These are phyloP conservation scores for Drosophila ficusphila DNA, from an alignment of 1,140 invertebrate genomes.

Conservation along the genomic window DNA sequence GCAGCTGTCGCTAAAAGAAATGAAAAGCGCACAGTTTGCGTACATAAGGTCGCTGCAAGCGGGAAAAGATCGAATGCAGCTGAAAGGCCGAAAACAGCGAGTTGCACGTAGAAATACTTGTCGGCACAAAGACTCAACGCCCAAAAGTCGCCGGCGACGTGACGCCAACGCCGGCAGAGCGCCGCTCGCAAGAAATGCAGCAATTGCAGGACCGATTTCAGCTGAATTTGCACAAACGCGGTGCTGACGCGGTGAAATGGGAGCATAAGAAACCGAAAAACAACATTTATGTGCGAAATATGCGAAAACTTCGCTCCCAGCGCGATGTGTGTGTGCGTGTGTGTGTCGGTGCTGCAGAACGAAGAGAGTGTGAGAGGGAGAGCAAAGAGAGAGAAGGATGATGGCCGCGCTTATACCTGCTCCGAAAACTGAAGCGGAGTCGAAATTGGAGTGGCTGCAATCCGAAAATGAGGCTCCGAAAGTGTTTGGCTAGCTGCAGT, in stretches of 20 bases:
- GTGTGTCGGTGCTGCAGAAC: slow-evolving; percentile 35
- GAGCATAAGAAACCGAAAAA: slow-evolving; percentile 52
- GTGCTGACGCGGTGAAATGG: slow-evolving; percentile 67
- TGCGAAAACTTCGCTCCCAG: slow-evolving; percentile 60
- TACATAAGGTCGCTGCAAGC: slow-evolving; percentile 24
- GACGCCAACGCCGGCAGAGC: slow-evolving; percentile 47
- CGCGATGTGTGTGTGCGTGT: slow-evolving; percentile 22
- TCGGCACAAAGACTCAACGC: slow-evolving; percentile 29
- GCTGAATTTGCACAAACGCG: slow-evolving; percentile 57
- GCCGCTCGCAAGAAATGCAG: slow-evolving; percentile 57
- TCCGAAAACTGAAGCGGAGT: slow-evolving; percentile 39
- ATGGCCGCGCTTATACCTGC: slow-evolving; percentile 71
- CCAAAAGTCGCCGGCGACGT: slow-evolving; percentile 70
- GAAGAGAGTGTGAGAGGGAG: slow-evolving; percentile 8
- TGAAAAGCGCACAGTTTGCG: slow-evolving; percentile 44
- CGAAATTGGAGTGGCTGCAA: slow-evolving; percentile 50
- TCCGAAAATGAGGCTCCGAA: slow-evolving; percentile 44
- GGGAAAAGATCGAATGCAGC: slow-evolving; percentile 5
- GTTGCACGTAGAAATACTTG: slow-evolving; percentile 59
- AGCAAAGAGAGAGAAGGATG: slow-evolving; percentile 42
- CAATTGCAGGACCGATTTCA: slow-evolving; percentile 44
- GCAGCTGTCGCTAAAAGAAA: slow-evolving; percentile 73
- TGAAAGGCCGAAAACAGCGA: slow-evolving; percentile 17
- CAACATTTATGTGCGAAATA: slow-evolving; percentile 58
- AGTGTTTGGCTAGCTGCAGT: slow-evolving; percentile 43